phyloP scores from a whole-genome alignment of 2,888 invertebrate species.

The Eilema caniola region DNA sequence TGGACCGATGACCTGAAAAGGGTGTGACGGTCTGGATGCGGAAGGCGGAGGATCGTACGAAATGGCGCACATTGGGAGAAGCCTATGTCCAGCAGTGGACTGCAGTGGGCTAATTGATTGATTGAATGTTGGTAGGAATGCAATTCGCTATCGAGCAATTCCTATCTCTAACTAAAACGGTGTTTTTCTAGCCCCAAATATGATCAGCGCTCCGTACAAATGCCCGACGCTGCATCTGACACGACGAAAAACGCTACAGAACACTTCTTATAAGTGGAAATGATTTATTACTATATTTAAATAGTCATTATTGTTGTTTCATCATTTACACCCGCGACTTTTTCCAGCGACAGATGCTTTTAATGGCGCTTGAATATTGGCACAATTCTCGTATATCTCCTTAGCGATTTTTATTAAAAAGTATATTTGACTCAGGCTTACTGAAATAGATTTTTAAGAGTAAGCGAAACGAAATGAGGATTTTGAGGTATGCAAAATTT shows the following conservation, averaged over 20 bases:
- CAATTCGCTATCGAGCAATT: too few species aligned
- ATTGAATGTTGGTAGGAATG: neutral
- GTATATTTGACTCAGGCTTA: neutral
- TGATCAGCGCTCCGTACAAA: slow-evolving; percentile 46
- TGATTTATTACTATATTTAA: slow-evolving; percentile 51
- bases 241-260: slow-evolving; percentile 48
- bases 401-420: neutral
- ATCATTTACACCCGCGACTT: neutral
- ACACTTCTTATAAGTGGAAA: slow-evolving; percentile 42
- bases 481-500: too few species aligned
- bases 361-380: neutral
- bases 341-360: neutral
- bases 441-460: too few species aligned
- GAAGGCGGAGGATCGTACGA: too few species aligned
- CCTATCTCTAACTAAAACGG: neutral
- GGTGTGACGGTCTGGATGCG: too few species aligned
- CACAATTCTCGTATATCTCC: neutral
- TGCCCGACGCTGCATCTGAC: slow-evolving; percentile 64
- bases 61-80: too few species aligned
- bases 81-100: too few species aligned
- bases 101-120: too few species aligned
- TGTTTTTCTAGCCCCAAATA: slow-evolving; percentile 42
- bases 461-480: too few species aligned
- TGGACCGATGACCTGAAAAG: too few species aligned
- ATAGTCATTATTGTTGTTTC: slow-evolving; percentile 32